phyloP scores from a whole-genome alignment of 35 echinoderm and acorn worm genomes.

The Antedon bifida region DNA sequence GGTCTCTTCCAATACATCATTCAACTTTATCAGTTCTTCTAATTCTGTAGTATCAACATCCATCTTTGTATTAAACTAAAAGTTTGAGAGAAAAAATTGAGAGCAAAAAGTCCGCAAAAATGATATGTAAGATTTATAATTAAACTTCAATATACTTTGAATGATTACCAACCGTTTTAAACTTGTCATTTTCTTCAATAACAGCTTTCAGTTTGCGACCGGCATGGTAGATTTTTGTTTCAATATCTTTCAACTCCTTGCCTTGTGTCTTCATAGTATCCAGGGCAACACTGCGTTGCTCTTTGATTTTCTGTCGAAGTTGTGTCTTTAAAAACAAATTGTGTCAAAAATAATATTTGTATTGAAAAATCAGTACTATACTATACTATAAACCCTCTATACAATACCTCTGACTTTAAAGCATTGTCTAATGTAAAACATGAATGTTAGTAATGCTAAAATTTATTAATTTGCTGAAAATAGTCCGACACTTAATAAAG shows the following conservation, averaged over 20 bases:
- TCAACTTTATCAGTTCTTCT: conserved; percentile 26
- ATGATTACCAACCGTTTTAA: conserved; percentile 61
- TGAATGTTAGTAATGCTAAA: no score
- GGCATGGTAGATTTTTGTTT: conserved; percentile 90
- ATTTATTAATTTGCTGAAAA: no score
- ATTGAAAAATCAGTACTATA: no score
- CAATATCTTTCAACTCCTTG: conserved; percentile 54
- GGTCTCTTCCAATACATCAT: conserved; percentile 38
- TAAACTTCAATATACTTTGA: no score
- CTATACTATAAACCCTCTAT: no score
- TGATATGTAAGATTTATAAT: no score
- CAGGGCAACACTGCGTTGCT: conserved; percentile 50
- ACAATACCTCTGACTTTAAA: no score
- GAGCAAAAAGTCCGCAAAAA: no score
- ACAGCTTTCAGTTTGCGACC: conserved; percentile 84
- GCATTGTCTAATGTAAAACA: no score
- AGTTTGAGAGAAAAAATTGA: no score
- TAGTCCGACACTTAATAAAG: no score
- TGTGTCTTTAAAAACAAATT: conserved; percentile 19
- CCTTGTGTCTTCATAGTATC: conserved; percentile 68
- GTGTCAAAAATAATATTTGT: not conserved
- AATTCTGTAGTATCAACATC: conserved; percentile 22
- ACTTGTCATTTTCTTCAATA: conserved; percentile 73
- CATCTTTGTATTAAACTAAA: no score
- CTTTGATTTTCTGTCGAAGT: conserved; percentile 38